A percentile compares a stretch with the other conserved stretches of the same genome.
Conservation (phyloP, 2,797 vertebrate species). For the Rhinophrynus dorsalis region DNA sequence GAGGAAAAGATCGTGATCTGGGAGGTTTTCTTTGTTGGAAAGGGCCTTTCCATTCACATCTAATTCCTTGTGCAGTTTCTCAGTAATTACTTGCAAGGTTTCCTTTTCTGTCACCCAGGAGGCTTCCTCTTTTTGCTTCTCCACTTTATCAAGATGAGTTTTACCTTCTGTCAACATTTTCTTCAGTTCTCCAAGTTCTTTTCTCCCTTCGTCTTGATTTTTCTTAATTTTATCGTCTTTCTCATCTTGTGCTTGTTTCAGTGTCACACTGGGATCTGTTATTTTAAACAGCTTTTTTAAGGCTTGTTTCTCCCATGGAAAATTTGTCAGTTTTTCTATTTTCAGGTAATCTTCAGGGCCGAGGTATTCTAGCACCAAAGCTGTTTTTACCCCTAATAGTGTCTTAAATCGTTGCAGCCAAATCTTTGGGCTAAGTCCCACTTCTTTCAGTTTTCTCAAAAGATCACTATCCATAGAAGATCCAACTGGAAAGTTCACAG, state of each 20-base stretch:
- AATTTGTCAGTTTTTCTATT: neutral
- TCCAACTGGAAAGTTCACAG: too few relatives aligned
- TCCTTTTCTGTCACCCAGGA: neutral
- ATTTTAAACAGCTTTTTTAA: conserved; percentile 16
- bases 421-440: conserved; percentile 31
- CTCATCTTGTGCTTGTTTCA: neutral
- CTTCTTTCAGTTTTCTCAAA: conserved; percentile 26
- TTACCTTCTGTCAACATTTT: neutral
- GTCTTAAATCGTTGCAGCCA: conserved; percentile 52
- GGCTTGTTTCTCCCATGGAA: conserved; percentile 15
- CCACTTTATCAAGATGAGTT: neutral
- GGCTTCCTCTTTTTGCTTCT: conserved; percentile 38
- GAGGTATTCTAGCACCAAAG: neutral
- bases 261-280: neutral
- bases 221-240: neutral
- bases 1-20: conserved; percentile 51
- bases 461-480: conserved; percentile 12
- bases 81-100: neutral
- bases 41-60: neutral
- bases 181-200: conserved; percentile 21
- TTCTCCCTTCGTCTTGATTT: neutral
- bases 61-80: conserved; percentile 29
- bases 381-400: neutral
- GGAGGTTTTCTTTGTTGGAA: conserved; percentile 20
- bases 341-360: neutral